Evolutionary conservation across 2,113 vertebrate species (phyloP).

Genomic region (Elephas maximus): DNA sequence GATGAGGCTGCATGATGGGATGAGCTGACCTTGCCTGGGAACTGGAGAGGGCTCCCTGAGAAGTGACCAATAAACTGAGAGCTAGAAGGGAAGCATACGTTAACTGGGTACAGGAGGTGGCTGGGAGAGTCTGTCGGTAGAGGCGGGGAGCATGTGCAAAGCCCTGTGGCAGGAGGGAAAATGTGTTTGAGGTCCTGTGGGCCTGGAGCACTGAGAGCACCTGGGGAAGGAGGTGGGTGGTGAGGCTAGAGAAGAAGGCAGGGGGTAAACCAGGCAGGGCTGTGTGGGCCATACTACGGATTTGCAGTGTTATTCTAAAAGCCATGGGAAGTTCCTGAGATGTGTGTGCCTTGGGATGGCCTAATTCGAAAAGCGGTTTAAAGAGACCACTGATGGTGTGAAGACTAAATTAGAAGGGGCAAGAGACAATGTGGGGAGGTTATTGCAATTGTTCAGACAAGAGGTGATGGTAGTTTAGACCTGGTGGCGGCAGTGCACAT

Average conservation of each 20-base stretch:
- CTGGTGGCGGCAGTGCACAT: background rate
- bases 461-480: background rate
- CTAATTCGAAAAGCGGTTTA: background rate
- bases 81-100: background rate
- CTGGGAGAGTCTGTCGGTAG: background rate
- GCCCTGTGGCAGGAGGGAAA: background rate
- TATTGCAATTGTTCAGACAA: background rate
- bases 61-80: background rate
- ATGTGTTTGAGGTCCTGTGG: background rate
- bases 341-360: background rate
- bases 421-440: background rate
- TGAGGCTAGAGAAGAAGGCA: background rate
- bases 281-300: rapidly evolving
- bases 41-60: background rate
- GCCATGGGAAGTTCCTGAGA: background rate
- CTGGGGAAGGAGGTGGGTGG: background rate
- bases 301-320: background rate
- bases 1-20: background rate
- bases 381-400: background rate
- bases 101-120: background rate
- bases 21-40: background rate
- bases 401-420: background rate
- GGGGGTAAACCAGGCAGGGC: background rate
- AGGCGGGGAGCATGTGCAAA: rapidly evolving
- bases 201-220: background rate